A percentile compares a stretch with the other conserved stretches of the same genome.
phyloP scores from a whole-genome alignment of 2,888 invertebrate genomes.

The Neoitamus cyanurus region DNA sequence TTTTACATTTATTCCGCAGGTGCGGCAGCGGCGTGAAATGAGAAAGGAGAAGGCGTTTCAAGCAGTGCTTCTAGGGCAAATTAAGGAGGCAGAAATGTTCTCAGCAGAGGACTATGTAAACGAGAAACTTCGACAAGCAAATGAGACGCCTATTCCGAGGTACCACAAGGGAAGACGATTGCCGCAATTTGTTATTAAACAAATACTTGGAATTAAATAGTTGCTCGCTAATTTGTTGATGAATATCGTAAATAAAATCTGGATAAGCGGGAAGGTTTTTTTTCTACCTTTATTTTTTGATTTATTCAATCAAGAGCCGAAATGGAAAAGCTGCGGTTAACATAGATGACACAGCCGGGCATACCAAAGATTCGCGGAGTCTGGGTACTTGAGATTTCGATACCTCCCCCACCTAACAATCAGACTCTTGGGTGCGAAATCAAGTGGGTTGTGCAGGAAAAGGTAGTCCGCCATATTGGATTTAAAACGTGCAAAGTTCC shows the following conservation, averaged over 20 bases:
- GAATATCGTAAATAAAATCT: background rate
- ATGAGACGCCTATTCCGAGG: conserved; percentile 71
- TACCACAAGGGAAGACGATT: conserved; percentile 71
- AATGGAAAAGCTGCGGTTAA: too few species aligned
- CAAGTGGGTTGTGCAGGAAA: too few species aligned
- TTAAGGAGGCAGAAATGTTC: conserved; percentile 80
- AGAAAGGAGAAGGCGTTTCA: conserved; percentile 84
- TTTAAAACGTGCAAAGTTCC: too few species aligned
- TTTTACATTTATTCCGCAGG: conserved; percentile 62
- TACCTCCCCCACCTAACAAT: too few species aligned
- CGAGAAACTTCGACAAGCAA: conserved; percentile 72
- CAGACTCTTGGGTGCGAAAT: too few species aligned
- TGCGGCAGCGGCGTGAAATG: conserved; percentile 76
- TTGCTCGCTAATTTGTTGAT: conserved; percentile 54
- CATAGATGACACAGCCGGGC: too few species aligned
- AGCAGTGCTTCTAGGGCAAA: conserved; percentile 74
- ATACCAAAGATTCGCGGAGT: too few species aligned
- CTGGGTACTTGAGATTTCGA: too few species aligned
- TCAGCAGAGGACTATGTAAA: conserved; percentile 79
- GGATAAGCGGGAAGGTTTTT: background rate
- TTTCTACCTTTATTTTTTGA: background rate
- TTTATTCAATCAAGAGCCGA: too few species aligned
- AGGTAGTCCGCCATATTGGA: too few species aligned
- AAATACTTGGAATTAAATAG: conserved; percentile 74
- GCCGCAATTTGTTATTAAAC: conserved; percentile 75